Evolutionary conservation across 2,113 vertebrate genomes (phyloP).

Genomic region (Pangasianodon gigas): DNA sequence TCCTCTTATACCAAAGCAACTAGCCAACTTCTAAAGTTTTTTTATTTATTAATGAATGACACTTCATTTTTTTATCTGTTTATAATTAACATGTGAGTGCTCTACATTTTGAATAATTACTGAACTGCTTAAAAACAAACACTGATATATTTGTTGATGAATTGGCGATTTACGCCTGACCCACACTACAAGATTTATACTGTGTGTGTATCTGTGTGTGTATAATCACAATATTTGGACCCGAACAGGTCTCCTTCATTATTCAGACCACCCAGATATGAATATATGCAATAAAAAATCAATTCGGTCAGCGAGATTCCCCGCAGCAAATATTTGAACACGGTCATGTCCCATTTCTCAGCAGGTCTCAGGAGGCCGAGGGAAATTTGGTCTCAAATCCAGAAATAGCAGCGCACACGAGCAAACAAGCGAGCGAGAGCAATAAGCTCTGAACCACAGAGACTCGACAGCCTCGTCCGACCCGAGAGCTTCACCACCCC

Average conservation of each 20-base stretch:
- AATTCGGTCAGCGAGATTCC: conserved; percentile 74
- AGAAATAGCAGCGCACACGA: conserved; percentile 60
- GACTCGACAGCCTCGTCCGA: not conserved
- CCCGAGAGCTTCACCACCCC: not conserved
- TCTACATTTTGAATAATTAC: too few species aligned
- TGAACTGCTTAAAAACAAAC: too few species aligned
- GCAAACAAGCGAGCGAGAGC: conserved; percentile 64
- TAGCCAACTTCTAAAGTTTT: too few species aligned
- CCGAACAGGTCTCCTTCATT: not conserved
- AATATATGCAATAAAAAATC: conserved; percentile 54
- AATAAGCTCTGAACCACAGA: not conserved
- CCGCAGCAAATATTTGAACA: conserved; percentile 78
- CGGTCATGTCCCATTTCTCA: conserved; percentile 59
- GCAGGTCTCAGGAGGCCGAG: conserved; percentile 72
- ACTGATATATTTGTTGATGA: too few species aligned
- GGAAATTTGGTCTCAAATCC: conserved; percentile 65
- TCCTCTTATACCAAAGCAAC: too few species aligned
- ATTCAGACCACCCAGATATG: not conserved
- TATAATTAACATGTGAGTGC: too few species aligned
- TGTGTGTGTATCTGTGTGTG: too few species aligned
- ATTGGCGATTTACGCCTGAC: too few species aligned
- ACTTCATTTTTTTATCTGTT: too few species aligned
- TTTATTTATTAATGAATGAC: too few species aligned
- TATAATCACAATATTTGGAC: not conserved
- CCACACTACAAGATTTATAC: too few species aligned